These are phyloP conservation scores for Trachelipus rathkii DNA, from an alignment of 1,140 invertebrate species.

Conservation along the genomic window DNA sequence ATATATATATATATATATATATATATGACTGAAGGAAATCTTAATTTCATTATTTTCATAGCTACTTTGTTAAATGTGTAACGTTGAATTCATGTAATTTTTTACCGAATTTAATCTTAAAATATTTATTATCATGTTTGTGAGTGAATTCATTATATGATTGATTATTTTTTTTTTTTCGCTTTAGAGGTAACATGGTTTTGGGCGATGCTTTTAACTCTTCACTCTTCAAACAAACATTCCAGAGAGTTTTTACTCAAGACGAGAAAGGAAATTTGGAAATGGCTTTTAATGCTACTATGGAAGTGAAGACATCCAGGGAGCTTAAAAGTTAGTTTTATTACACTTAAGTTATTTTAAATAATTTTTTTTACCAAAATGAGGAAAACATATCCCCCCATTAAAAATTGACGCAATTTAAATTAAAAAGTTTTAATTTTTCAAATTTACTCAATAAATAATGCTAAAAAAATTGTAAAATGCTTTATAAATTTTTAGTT, in stretches of 20 bases:
- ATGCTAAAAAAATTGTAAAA: no score
- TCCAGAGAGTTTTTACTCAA: constrained; percentile 92
- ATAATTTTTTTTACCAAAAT: no score
- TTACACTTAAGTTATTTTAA: no score
- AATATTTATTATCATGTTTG: no score
- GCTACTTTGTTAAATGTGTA: no score
- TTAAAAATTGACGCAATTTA: neutral
- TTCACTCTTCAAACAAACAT: constrained; percentile 97
- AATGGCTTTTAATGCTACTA: constrained; percentile 95
- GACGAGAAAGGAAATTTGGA: constrained; percentile 89
- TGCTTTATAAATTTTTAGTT: constrained; percentile 56
- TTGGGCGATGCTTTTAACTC: constrained; percentile 99
- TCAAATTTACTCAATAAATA: neutral
- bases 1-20: no score
- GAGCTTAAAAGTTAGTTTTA: constrained; percentile 68
- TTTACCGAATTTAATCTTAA: no score
- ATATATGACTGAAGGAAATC: no score
- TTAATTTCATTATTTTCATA: no score
- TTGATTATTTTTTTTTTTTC: constrained; percentile 35
- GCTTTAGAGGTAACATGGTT: constrained; percentile 89
- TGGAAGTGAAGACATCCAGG: constrained; percentile 91
- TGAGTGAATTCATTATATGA: neutral
- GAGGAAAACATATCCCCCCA: no score
- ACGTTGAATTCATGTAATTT: no score
- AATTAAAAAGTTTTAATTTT: neutral